Percentiles rank a stretch among this genome's conserved stretches.
Conservation (phyloP, 2,113 vertebrate genomes). For the Meriones unguiculatus region DNA sequence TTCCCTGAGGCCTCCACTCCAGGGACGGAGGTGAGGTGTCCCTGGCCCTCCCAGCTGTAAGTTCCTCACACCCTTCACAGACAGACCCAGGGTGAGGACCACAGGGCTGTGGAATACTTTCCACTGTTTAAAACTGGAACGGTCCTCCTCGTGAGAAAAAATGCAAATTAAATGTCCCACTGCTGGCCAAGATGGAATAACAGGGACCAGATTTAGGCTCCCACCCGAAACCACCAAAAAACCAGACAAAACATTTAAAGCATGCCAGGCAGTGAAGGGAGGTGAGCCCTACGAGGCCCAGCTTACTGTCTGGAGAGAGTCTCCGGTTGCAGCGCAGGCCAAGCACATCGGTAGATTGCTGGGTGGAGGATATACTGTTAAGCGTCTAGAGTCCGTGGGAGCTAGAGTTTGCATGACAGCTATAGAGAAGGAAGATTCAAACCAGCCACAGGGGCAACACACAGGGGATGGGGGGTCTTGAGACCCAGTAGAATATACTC, state of each 20-base stretch:
- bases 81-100: background rate
- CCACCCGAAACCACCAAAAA: slow-evolving; percentile 60
- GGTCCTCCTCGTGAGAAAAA: slow-evolving; percentile 36
- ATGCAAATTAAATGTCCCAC: slow-evolving; percentile 14
- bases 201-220: slow-evolving; percentile 42
- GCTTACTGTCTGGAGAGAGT: background rate
- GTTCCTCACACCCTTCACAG: background rate
- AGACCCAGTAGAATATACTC: background rate
- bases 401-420: background rate
- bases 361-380: background rate
- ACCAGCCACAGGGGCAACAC: background rate
- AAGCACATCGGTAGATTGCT: background rate
- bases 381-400: background rate
- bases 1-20: background rate
- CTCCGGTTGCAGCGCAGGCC: background rate
- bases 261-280: background rate
- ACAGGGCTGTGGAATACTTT: background rate
- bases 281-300: background rate
- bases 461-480: too few relatives aligned
- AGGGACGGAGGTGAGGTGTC: background rate
- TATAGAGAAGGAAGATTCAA: background rate
- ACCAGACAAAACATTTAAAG: slow-evolving; percentile 63
- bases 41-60: background rate
- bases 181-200: slow-evolving; percentile 46
- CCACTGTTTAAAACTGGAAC: background rate